These are phyloP conservation scores for Eucidaris tribuloides DNA, from an alignment of 35 echinoderm and acorn worm genomes.

Conservation along the genomic window DNA sequence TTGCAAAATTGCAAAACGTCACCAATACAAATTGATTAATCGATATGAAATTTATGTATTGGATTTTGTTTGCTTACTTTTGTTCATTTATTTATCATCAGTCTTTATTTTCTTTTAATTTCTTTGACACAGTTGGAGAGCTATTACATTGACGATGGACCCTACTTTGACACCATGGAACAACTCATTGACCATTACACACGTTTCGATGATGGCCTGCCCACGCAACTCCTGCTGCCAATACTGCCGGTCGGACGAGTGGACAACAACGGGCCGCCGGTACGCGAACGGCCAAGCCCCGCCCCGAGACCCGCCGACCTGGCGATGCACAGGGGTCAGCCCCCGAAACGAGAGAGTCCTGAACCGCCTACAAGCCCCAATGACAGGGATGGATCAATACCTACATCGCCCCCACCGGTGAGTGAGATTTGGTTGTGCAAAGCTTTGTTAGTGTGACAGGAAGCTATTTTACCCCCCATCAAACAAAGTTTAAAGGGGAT, in stretches of 20 bases:
- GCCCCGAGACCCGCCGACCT: constrained; percentile 52
- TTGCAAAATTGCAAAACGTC: too few species aligned
- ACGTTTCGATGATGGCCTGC: constrained; percentile 59
- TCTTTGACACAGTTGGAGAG: constrained; percentile 32
- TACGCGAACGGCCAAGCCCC: neutral
- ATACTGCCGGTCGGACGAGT: neutral
- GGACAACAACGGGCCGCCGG: neutral
- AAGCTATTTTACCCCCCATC: too few species aligned
- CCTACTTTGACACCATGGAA: constrained; percentile 61
- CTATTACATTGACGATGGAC: constrained; percentile 64
- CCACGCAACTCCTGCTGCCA: constrained; percentile 37
- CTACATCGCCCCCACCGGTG: constrained; percentile 32
- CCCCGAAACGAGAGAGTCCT: constrained; percentile 11
- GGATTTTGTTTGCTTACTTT: too few species aligned
- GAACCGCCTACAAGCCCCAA: neutral
- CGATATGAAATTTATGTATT: too few species aligned
- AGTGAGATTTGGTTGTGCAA: too few species aligned
- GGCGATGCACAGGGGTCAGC: neutral
- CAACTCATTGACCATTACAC: constrained; percentile 68
- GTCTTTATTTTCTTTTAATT: too few species aligned
- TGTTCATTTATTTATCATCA: too few species aligned
- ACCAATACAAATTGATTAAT: too few species aligned
- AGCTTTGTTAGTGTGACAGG: too few species aligned
- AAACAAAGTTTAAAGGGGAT: too few species aligned
- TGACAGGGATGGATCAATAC: constrained; percentile 6